Evolutionary conservation across 1,140 invertebrate species (phyloP).

Genomic region (Zaprionus capensis): DNA sequence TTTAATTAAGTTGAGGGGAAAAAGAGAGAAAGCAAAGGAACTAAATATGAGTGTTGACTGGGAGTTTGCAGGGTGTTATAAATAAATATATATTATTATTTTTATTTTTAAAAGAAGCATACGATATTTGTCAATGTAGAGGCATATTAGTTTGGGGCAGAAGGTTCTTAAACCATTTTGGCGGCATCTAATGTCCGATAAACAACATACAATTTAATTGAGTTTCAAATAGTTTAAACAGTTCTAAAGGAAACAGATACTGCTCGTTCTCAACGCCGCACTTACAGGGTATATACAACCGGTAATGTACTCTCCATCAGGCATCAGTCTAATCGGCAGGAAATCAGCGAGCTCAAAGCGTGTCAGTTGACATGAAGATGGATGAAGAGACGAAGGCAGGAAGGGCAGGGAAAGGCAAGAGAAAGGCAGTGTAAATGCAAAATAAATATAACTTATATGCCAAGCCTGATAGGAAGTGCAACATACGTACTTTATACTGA

Average conservation of each 20-base stretch:
- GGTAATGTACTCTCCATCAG: conserved; percentile 35
- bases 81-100: neutral
- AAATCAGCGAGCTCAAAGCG: conserved; percentile 37
- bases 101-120: neutral
- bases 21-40: neutral
- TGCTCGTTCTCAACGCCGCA: neutral
- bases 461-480: neutral
- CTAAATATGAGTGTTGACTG: neutral
- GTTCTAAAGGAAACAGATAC: neutral
- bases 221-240: too few relatives aligned
- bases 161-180: neutral
- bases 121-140: neutral
- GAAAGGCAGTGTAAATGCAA: neutral
- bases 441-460: neutral
- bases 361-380: conserved; percentile 20
- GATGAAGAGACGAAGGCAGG: neutral
- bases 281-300: conserved; percentile 1
- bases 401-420: neutral
- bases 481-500: neutral
- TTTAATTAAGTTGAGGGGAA: conserved; percentile 7
- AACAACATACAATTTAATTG: too few relatives aligned
- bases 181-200: too few relatives aligned
- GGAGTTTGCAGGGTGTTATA: neutral
- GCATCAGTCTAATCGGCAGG: conserved; percentile 43
- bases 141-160: neutral